Evolutionary conservation across 2,113 vertebrate genomes (phyloP), one percentile per base, ranked within the genome.

Genomic region (Triplophysa rosa): DNA sequence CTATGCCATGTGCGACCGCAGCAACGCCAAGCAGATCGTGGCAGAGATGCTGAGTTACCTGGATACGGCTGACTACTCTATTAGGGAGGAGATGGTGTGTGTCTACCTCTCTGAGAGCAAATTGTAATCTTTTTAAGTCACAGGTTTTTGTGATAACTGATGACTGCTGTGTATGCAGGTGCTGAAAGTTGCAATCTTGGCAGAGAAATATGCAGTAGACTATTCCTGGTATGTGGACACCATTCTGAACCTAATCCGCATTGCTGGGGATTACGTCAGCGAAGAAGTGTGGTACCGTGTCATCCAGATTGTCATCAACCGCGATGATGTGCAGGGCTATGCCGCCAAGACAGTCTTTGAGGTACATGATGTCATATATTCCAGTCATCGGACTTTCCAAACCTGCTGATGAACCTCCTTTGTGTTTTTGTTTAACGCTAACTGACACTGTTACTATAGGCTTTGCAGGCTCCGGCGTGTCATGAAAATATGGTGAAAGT

Each of bases 401-500:
- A 3, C 42, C 42, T 45, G 42, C 42, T 12, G 42, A 12, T 45
- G 33, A 37, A 37, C 6, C 33, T 37, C 26, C 33, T 37, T 37
- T 0, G 33, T 6, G 5, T 37, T 37, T 37, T 37, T 37, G 6
- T 37, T 37, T 37, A 7, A 37, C 6, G 33, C 5, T 37, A 37
- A 37, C 6, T 37, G 6, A 37, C 33, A 37, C 33, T 72, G 61
- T 49, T 56, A 40, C 6, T 17, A 0, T 82, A 97, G 96, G 95
- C 95, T 1, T 87, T 97, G 66, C 95, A 97, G 89, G 96, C 96
- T 12, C 95, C 96, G 0, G 96, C 96, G 33, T 97, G 96, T 83
- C 96, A 97, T 0, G 96, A 97, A 90, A 97, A 97, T 90, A 97
- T 97, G 96, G 96, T 97, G 84, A 97, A 97, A 76, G 96, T 97